Evolutionary conservation across 2,797 vertebrate genomes (phyloP).

Genomic region (Rhinoraja longicauda): DNA sequence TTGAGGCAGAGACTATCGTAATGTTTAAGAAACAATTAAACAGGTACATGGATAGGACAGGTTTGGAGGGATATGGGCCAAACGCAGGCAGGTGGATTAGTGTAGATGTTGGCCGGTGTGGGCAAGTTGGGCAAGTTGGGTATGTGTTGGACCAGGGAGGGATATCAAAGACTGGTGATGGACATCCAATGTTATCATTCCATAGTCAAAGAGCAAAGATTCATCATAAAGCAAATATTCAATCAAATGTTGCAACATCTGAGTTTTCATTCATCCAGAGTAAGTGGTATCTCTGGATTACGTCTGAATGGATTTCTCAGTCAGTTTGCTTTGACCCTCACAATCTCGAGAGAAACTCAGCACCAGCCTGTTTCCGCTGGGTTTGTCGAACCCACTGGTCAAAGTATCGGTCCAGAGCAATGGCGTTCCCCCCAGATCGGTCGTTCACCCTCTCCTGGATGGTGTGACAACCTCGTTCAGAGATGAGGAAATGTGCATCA

Average conservation of each 20-base stretch:
- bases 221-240: not conserved
- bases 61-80: too few relatives aligned
- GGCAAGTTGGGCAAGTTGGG: not conserved
- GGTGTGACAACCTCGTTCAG: not conserved
- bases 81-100: too few relatives aligned
- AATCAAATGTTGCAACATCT: not conserved
- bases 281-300: not conserved
- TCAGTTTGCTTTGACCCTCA: not conserved
- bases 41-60: too few relatives aligned
- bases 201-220: constrained; percentile 4
- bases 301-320: too few relatives aligned
- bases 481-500: not conserved
- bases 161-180: not conserved
- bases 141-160: not conserved
- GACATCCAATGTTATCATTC: not conserved
- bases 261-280: not conserved
- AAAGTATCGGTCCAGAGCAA: too few relatives aligned
- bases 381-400: too few relatives aligned
- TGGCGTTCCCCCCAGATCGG: not conserved
- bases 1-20: too few relatives aligned
- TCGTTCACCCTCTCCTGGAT: not conserved
- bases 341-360: too few relatives aligned
- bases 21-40: too few relatives aligned
- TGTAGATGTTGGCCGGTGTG: too few relatives aligned
- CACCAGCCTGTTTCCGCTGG: too few relatives aligned